Base-by-base conservation (phyloP, 92 coral and sea anemone genomes). In the Hydrozoanthus gracilis region DNA sequence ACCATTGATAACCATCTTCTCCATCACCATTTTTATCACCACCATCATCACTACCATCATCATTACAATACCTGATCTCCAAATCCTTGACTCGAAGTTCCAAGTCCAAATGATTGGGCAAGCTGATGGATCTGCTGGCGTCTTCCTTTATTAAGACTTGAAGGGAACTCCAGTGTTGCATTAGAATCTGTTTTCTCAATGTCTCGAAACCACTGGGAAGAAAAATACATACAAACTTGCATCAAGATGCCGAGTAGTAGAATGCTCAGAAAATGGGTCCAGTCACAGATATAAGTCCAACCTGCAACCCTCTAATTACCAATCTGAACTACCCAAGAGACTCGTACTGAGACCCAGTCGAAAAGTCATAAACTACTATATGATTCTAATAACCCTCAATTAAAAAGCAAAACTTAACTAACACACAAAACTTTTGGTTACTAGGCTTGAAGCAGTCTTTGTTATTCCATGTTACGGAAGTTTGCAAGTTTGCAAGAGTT, bases 61-160 rank as follows among this genome's bases (percentile, higher is more conserved):
- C 27, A 87, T 16, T 20, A 0, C 12, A 72, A 55, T 64, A 86
- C 94, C 83, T 88, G 55, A 18, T 94, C 92, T 82, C 92, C 91
- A 90, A 88, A 94, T 45, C 98, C 98, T 77, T 89, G 88, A 64
- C 98, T 94, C 4, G 95, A 94, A 13, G 98, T 94, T 65, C 95
- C 98, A 90, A 94, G 85, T 48, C 95, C 92, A 88, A 88, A 90
- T 44, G 88, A 88, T 67, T 92, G 91, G 51, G 98, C 98, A 85
- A 86, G 76, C 55, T 88, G 84, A 79, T 94, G 98, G 64, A 94
- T 85, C n/a, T 76, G 92, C 39, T 92, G 91, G 44, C 98, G 77
- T 54, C 91, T 87, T 18, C 76, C 88, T 75, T 94, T 94, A 20
- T 73, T 71, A 4, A 94, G 95, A 12, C 52, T 58, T 39, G 88